Base-by-base conservation (phyloP, 2,113 vertebrate genomes). In the Phaethornis superciliosus region DNA sequence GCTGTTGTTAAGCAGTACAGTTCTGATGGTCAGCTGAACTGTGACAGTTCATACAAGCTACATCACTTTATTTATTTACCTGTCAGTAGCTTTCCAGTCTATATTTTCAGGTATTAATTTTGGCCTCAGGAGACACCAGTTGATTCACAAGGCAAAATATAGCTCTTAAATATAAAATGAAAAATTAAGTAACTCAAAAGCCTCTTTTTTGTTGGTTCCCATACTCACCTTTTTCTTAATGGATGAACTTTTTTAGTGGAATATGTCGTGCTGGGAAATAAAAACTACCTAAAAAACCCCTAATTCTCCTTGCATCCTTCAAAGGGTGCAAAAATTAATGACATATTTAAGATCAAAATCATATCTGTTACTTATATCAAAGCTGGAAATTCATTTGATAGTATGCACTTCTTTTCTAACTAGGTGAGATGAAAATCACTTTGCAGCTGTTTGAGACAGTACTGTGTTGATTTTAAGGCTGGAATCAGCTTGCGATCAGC, bases 51-150 rank as follows among this genome's bases (percentile, higher is more conserved):
- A 40, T 33, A 63, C 5, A 54, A 63, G 37, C 10, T 62, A 5
- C 5, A 40, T 24, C 2, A 4, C 8, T 32, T 21, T 27, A 9
- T 15, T 51, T 51, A 32, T 56, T 6, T 2, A 0, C 1, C 18
- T 1, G 5, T 22, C 24, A 35, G 12, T n/a, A 46, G 2, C 52
- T 55, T 63, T 88, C 44, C 47, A 71, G 15, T 40, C 18, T 49
- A n/a, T 7, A 64, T 63, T 46, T 81, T 75, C 30, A 42, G 42
- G 24, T 59, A 74, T 9, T 54, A 46, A 65, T 76, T 93, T 68
- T 77, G 51, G 16, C 2, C 21, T 16, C 0, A 1, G 3, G 3
- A 42, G 15, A 26, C 23, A 65, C 3, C 2, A 4, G n/a, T 19
- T 92, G 51, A 80, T 12, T 78, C 55, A 62, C 19, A 78, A 52